Percentiles rank a stretch among this genome's conserved stretches.
Conservation (phyloP, 2,797 vertebrate species). For the Rhinogobio ventralis region DNA sequence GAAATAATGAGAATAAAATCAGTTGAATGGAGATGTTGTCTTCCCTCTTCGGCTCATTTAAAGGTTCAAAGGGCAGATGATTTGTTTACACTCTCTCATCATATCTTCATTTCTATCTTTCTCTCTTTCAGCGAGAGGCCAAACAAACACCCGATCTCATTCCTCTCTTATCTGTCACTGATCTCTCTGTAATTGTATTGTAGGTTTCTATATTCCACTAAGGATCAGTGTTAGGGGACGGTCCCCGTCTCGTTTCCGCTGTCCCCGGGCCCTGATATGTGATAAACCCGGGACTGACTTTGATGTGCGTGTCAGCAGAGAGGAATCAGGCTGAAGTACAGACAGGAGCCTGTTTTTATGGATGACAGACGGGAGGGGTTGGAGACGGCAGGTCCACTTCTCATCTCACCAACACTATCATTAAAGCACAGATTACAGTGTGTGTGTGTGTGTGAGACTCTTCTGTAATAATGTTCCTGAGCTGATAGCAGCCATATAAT, state of each 20-base stretch:
- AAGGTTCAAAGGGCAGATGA: constrained; percentile 57
- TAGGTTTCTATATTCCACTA: constrained; percentile 49
- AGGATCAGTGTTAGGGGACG: constrained; percentile 45
- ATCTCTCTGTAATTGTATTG: constrained; percentile 51
- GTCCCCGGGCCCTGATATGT: constrained; percentile 54
- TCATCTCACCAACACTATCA: constrained; percentile 52
- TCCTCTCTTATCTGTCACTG: constrained; percentile 55
- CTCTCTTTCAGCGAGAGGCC: constrained; percentile 46
- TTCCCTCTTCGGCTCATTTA: constrained; percentile 39
- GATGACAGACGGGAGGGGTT: constrained; percentile 61
- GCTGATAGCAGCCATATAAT: constrained; percentile 14
- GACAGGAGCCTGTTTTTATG: constrained; percentile 63
- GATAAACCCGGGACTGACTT: constrained; percentile 58
- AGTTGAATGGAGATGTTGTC: constrained; percentile 20
- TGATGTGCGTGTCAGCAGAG: constrained; percentile 56
- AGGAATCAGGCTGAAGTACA: constrained; percentile 47
- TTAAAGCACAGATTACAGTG: constrained; percentile 61
- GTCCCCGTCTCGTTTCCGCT: constrained; percentile 50
- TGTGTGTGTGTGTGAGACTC: neutral
- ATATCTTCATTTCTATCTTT: constrained; percentile 56
- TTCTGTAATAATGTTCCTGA: constrained; percentile 40
- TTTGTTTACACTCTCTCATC: constrained; percentile 51
- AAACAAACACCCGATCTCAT: constrained; percentile 56
- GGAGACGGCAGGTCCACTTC: constrained; percentile 62
- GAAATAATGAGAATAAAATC: neutral